Percentiles rank a stretch among this genome's conserved stretches.
phyloP scores from a whole-genome alignment of 2,113 vertebrate species.

The Megatriorchis doriae region DNA sequence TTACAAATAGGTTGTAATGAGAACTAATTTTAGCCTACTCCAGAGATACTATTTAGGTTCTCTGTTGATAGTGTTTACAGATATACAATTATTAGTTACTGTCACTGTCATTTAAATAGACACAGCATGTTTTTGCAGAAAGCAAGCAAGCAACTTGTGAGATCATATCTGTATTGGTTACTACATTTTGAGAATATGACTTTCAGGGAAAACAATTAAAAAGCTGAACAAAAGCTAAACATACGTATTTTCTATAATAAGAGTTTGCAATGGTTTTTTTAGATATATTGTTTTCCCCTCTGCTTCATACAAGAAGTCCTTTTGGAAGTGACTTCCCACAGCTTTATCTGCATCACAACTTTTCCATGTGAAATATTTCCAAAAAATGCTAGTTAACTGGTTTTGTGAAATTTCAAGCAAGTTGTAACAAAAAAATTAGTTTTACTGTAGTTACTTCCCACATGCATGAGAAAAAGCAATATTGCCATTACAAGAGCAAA shows the following conservation, averaged over 20 bases:
- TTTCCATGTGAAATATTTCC: neutral
- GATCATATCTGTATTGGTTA: neutral
- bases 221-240: neutral
- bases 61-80: conserved; percentile 54
- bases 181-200: neutral
- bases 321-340: neutral
- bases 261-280: neutral
- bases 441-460: neutral
- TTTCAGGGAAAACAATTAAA: neutral
- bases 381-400: neutral
- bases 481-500: neutral
- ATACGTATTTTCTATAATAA: neutral
- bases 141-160: neutral
- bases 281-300: neutral
- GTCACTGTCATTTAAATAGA: conserved; percentile 23
- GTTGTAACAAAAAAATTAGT: neutral
- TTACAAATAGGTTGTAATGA: conserved; percentile 54
- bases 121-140: neutral
- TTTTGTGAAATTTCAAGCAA: neutral
- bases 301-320: neutral
- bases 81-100: conserved; percentile 26
- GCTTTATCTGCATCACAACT: neutral
- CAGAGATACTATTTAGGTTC: conserved; percentile 25
- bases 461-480: neutral
- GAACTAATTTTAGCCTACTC: conserved; percentile 46